Percentiles rank a stretch among this genome's conserved stretches.
phyloP scores from a whole-genome alignment of 2,797 vertebrate genomes.

The Tauraco hartlaubi region DNA sequence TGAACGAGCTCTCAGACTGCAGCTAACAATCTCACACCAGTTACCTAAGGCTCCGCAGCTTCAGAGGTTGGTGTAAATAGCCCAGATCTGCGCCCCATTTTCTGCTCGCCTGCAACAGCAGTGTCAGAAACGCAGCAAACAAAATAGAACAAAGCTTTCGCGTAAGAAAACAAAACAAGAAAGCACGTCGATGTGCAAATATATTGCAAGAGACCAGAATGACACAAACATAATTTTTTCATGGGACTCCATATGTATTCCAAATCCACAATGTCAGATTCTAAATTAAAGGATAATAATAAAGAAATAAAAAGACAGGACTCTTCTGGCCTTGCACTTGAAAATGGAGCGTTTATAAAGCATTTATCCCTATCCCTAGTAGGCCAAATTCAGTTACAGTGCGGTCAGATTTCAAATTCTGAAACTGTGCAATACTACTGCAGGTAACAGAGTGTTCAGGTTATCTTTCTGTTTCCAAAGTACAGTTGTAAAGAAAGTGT shows the following conservation, averaged over 20 bases:
- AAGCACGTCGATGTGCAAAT: not conserved
- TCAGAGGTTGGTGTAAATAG: not conserved
- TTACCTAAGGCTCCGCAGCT: not conserved
- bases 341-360: not conserved
- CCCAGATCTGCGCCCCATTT: not conserved
- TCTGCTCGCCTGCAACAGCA: not conserved
- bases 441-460: not conserved
- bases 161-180: constrained; percentile 36
- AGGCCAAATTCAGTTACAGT: not conserved
- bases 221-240: not conserved
- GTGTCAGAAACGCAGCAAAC: constrained; percentile 29
- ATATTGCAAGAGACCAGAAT: not conserved
- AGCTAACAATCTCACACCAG: not conserved
- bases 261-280: not conserved
- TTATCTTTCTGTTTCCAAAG: not conserved
- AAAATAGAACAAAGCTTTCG: constrained; percentile 36
- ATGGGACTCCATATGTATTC: not conserved
- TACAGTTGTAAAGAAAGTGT: not conserved
- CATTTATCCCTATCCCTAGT: not conserved
- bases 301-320: not conserved
- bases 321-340: not conserved
- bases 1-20: not conserved
- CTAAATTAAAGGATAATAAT: not conserved
- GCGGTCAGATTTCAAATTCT: not conserved
- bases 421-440: not conserved